Percentiles rank a stretch among this genome's conserved stretches.
These are phyloP conservation scores for Ginglymostoma cirratum DNA, from an alignment of 2,113 vertebrate species.

Conservation along the genomic window DNA sequence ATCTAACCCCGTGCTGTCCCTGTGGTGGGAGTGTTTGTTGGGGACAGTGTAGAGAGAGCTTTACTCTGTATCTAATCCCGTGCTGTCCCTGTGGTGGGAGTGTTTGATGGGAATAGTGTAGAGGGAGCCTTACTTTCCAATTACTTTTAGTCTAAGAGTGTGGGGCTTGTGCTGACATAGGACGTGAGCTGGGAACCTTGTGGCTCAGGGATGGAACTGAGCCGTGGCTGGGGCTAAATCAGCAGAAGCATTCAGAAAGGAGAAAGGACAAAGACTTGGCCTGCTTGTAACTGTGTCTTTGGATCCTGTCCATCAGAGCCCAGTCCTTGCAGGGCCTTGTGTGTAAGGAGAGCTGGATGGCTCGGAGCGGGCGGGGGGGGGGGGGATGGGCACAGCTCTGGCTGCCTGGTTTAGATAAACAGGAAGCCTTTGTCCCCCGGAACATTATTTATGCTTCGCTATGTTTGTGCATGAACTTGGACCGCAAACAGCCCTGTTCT, in stretches of 20 bases:
- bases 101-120: too few species aligned
- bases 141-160: too few species aligned
- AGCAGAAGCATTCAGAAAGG: neutral
- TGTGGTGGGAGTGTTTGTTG: too few species aligned
- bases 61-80: too few species aligned
- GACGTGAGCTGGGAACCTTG: neutral
- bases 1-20: too few species aligned
- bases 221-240: neutral
- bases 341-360: neutral
- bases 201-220: neutral
- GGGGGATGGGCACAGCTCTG: neutral
- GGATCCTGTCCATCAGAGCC: neutral
- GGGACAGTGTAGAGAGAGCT: too few species aligned
- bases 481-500: neutral
- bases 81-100: too few species aligned
- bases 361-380: too few species aligned
- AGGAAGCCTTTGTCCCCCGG: neutral
- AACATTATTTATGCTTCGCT: neutral
- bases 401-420: neutral
- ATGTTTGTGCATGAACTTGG: neutral
- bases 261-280: neutral
- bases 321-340: neutral
- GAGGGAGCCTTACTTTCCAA: too few species aligned
- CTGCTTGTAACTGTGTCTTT: neutral
- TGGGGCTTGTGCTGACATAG: neutral